These are phyloP conservation scores for Drosophila kikkawai DNA, from an alignment of 1,140 invertebrate species.

Conservation along the genomic window DNA sequence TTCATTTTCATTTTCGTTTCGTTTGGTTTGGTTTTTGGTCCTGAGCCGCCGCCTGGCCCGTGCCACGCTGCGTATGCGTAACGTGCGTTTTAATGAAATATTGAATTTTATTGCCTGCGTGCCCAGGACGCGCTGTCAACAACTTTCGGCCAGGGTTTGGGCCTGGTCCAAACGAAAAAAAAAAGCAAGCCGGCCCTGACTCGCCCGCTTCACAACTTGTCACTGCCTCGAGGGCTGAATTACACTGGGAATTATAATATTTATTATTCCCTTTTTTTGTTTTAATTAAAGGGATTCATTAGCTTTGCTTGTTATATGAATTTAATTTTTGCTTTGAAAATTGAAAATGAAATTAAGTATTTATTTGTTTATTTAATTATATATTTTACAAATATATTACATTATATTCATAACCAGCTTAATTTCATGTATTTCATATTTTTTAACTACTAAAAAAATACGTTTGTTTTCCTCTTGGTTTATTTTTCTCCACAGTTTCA, in stretches of 20 bases:
- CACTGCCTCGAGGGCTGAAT: conserved; percentile 65
- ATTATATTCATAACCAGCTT: conserved; percentile 2
- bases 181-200: conserved; percentile 26
- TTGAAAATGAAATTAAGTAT: neutral
- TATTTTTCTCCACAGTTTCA: neutral
- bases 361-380: neutral
- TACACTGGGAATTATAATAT: conserved; percentile 1
- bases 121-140: conserved; percentile 58
- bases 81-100: conserved; percentile 84
- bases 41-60: neutral
- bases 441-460: neutral
- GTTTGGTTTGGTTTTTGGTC: conserved; percentile 26
- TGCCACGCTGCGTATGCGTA: conserved; percentile 79
- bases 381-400: neutral
- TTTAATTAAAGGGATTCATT: conserved; percentile 1
- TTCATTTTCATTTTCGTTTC: conserved; percentile 20
- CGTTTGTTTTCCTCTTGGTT: neutral
- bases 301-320: conserved; percentile 16
- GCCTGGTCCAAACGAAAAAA: conserved; percentile 27
- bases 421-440: neutral
- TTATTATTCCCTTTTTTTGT: neutral
- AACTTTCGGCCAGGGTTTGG: conserved; percentile 34
- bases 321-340: conserved; percentile 39
- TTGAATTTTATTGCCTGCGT: conserved; percentile 85
- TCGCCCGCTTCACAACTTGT: conserved; percentile 71